phyloP scores from a whole-genome alignment of 2,797 vertebrate species.

The Serranus cabrilla region DNA sequence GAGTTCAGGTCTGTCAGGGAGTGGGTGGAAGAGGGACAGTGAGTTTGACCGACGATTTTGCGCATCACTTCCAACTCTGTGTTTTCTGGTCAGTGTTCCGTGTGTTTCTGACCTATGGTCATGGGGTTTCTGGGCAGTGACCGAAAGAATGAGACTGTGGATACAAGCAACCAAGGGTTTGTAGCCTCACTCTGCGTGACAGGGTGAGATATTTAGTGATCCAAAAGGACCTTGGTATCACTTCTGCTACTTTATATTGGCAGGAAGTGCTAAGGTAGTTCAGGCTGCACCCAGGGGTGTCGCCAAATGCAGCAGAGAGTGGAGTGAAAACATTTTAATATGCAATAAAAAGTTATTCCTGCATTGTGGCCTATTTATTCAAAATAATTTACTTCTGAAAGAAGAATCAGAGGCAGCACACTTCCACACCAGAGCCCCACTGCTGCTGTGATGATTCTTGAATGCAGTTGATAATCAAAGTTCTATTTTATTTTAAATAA shows the following conservation, averaged over 20 bases:
- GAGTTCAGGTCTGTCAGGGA: conserved; percentile 47
- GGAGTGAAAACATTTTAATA: not conserved
- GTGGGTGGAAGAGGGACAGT: conserved; percentile 12
- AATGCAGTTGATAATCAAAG: too few relatives aligned
- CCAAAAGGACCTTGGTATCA: conserved; percentile 58
- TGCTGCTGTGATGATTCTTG: too few relatives aligned
- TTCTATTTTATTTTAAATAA: too few relatives aligned
- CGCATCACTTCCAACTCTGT: conserved; percentile 44
- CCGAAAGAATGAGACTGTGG: conserved; percentile 49
- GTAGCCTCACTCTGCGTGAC: conserved; percentile 41
- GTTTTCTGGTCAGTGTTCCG: conserved; percentile 31
- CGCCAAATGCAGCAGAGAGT: conserved; percentile 14
- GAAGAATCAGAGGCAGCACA: not conserved
- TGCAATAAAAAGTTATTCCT: not conserved
- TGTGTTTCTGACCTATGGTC: conserved; percentile 39
- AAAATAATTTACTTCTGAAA: not conserved
- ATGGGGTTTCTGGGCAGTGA: conserved; percentile 58
- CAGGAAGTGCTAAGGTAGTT: conserved; percentile 40
- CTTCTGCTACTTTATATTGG: conserved; percentile 44
- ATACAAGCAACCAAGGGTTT: conserved; percentile 46
- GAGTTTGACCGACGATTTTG: conserved; percentile 38
- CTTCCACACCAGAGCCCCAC: not conserved
- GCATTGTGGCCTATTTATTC: not conserved
- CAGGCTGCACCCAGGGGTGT: conserved; percentile 4
- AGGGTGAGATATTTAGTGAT: conserved; percentile 56